Conservation (phyloP, 2,888 invertebrate genomes). For the Leuctra nigra region DNA sequence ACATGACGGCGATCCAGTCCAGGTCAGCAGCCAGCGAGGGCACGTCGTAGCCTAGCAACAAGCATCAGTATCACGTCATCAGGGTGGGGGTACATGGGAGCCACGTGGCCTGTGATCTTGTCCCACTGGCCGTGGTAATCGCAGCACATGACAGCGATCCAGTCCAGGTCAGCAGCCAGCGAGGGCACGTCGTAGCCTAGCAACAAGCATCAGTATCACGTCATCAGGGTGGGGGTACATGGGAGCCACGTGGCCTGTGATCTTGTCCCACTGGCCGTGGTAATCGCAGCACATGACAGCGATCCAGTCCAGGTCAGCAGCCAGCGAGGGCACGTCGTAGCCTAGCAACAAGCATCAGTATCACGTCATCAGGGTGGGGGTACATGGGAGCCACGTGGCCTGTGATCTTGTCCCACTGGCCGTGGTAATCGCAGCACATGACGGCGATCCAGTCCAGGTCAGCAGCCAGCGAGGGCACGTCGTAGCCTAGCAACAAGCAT, state of each 20-base stretch:
- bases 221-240: conserved; percentile 73
- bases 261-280: conserved; percentile 88
- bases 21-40: conserved; percentile 65
- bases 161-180: conserved; percentile 71
- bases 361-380: conserved; percentile 61
- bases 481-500: too few relatives aligned
- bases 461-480: conserved; percentile 64
- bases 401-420: conserved; percentile 86
- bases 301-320: conserved; percentile 78
- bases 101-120: conserved; percentile 81
- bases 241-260: conserved; percentile 84
- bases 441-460: conserved; percentile 86
- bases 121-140: conserved; percentile 92
- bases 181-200: conserved; percentile 72
- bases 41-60: conserved; percentile 68
- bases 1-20: conserved; percentile 89
- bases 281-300: conserved; percentile 89
- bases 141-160: conserved; percentile 88
- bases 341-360: too few relatives aligned
- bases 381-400: conserved; percentile 89
- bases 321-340: conserved; percentile 72
- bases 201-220: too few relatives aligned
- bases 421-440: conserved; percentile 89
- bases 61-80: too few relatives aligned
- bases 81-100: conserved; percentile 75